Base-by-base conservation (phyloP, 2,113 vertebrate species). In the Takifugu bimaculatus region DNA sequence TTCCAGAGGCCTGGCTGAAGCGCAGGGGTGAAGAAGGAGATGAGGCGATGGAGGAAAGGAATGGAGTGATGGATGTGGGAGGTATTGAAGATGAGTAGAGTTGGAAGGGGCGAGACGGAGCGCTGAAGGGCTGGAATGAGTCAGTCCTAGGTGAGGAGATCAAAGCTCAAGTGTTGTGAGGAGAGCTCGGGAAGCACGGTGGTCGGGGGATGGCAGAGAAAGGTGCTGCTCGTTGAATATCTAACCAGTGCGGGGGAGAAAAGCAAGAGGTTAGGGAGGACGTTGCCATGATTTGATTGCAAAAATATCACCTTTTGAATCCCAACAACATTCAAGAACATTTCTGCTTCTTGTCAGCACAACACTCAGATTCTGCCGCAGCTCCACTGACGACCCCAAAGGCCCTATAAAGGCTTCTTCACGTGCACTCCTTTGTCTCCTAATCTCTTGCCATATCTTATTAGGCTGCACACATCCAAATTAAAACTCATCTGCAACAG, bases 161-260 rank as follows among this genome's bases (percentile, higher is more conserved):
- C 85, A 87, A 88, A 89, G 82, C 84, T 81, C 60, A 74, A 83
- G 77, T 79, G 83, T 72, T 80, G 63, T 48, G 83, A 83, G 79
- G 78, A 78, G 72, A 78, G 78, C 86, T 82, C 81, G 77, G 79
- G 83, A 80, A 84, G 72, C 63, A 44, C 4, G 53, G 60, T 4
- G 70, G 63, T 80, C 35, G 26, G 72, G 15, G 60, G 65, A 20
- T 20, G 20, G 65, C 59, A 55, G 63, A 25, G 65, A 53, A 63
- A 56, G 63, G 57, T 48, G 68, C 68, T 76, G 68, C 29, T 74
- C 68, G 74, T 66, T 70, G 79, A 79, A 87, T 80, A 69, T 75
- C 57, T 78, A 74, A 80, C 65, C 67, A 75, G 72, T 49, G 14
- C 45, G 44, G 47, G 26, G 52, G 61, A 65, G 61, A 65, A 53